Conservation (phyloP, 2,113 vertebrate species). For the Andinoacara biseriatus region DNA sequence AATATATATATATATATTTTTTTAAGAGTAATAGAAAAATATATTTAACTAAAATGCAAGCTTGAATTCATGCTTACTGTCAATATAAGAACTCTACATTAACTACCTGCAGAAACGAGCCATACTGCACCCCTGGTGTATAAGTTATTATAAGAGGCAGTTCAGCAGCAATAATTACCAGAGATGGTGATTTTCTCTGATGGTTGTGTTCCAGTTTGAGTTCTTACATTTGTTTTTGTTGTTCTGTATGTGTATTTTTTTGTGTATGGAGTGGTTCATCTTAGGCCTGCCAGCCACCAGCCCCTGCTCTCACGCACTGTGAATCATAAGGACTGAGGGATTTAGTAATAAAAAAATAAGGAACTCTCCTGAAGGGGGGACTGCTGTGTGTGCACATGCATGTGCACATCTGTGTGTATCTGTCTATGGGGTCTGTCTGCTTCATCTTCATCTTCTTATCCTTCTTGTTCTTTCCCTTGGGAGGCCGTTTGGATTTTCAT, state of each 20-base stretch:
- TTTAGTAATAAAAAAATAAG: conserved; percentile 31
- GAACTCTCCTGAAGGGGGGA: conserved; percentile 42
- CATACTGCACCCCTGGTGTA: background rate
- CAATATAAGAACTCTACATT: background rate
- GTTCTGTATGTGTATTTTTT: background rate
- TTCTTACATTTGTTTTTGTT: background rate
- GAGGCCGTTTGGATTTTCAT: conserved; percentile 61
- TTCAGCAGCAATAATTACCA: conserved; percentile 13
- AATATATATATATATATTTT: too few species aligned
- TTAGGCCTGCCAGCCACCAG: conserved; percentile 34
- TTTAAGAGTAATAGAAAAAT: background rate
- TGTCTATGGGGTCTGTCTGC: conserved; percentile 27
- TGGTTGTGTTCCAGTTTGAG: background rate
- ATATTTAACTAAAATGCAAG: background rate
- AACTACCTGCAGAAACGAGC: background rate
- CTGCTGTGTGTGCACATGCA: conserved; percentile 15
- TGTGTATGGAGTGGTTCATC: conserved; percentile 35
- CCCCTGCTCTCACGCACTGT: conserved; percentile 34
- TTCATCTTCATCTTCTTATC: conserved; percentile 44
- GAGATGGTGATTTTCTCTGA: background rate
- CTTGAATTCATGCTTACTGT: background rate
- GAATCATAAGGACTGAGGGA: conserved; percentile 54
- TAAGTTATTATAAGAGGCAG: background rate
- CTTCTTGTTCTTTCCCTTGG: conserved; percentile 54
- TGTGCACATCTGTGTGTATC: conserved; percentile 18